Evolutionary conservation across 2,113 vertebrate species (phyloP).

Genomic region (Alouatta palliata): DNA sequence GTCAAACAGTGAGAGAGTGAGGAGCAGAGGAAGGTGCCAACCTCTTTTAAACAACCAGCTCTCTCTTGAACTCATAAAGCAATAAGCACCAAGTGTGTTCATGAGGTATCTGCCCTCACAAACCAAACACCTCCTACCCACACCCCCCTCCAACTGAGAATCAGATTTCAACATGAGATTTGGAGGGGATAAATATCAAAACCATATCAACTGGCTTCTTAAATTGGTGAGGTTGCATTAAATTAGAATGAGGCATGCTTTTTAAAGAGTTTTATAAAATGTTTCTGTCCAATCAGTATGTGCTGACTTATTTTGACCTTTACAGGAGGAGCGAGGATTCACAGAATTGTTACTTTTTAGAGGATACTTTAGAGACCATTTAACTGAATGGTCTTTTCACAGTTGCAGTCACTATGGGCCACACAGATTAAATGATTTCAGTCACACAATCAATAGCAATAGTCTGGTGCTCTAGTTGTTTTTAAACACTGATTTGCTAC

Average conservation of each 20-base stretch:
- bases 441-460: neutral
- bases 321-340: neutral
- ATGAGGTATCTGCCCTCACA: neutral
- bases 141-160: neutral
- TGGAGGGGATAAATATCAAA: neutral
- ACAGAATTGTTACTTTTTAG: neutral
- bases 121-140: neutral
- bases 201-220: neutral
- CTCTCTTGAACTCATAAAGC: too few relatives aligned
- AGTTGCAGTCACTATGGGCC: neutral
- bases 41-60: neutral
- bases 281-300: neutral
- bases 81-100: neutral
- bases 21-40: neutral
- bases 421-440: neutral
- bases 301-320: neutral
- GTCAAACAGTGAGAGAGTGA: neutral
- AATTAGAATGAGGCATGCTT: neutral
- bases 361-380: neutral
- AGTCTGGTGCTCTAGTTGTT: neutral
- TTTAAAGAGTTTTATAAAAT: neutral
- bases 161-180: neutral
- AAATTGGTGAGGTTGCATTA: neutral
- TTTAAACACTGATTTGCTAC: neutral
- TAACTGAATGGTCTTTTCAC: neutral